Base-by-base conservation (phyloP, 2,797 vertebrate species). In the Merluccius polli region DNA sequence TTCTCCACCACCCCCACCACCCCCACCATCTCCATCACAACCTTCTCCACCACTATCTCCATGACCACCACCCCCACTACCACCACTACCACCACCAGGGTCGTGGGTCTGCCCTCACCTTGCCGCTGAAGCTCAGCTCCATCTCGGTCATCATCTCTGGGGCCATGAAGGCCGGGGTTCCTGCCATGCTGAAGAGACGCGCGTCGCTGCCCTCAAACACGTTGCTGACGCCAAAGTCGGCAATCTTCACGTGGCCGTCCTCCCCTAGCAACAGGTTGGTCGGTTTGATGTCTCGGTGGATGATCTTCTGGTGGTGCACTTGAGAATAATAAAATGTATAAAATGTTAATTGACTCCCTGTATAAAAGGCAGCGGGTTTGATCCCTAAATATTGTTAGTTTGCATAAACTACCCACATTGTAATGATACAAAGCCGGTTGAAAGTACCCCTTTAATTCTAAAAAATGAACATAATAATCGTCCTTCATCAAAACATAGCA, bases 221-320 rank as follows among this genome's bases (percentile, higher is more conserved):
- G 80, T 98, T 97, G 90, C 98, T 99, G 83, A 99, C 97, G 0
- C 97, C 97, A 4, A 99, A 99, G 89, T 99, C 98, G 0, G 97
- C 97, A 0, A 99, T 97, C 91, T 99, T 98, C 77, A 99, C 90
- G 0, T 95, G 96, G 0, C 95, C 95, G 0, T 99, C 96, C 0
- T 98, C 96, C 6, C 97, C 97, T 35, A 99, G 90, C 75, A 99
- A 94, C 85, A 99, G 89, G 89, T 99, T 99, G 79, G 97, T 98
- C 0, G 98, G 98, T 78, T 99, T 99, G 88, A 99, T 97, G 90
- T 99, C 98, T 79, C 98, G 87, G 85, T 99, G 98, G 84, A 99
- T 89, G 86, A 99, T 98, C 94, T 96, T 98, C 92, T 99, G 96
- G 91, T 92, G 97, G 89, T 99, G 98, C 85, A 99, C 97, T 98